Percentiles rank a stretch among this genome's conserved stretches.
These are phyloP conservation scores for Myotis myotis DNA, from an alignment of 2,797 vertebrate genomes.

Conservation along the genomic window DNA sequence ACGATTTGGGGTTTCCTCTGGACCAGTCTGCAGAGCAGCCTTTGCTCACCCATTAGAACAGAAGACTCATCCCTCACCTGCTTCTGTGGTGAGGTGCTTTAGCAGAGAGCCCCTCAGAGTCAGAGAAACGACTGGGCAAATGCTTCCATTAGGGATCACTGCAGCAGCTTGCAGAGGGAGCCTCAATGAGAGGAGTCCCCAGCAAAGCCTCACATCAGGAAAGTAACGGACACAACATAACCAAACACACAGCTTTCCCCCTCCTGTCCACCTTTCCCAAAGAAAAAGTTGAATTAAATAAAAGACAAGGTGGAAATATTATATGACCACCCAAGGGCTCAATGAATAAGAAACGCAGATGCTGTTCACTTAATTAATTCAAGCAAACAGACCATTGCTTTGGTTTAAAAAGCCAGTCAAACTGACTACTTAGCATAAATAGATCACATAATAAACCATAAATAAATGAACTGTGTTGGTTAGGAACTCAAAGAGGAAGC, in stretches of 20 bases:
- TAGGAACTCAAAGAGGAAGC: not conserved
- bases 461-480: not conserved
- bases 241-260: not conserved
- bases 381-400: not conserved
- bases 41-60: not conserved
- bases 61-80: not conserved
- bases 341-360: constrained; percentile 25
- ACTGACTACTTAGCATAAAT: not conserved
- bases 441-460: not conserved
- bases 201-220: constrained; percentile 17
- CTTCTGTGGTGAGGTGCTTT: not conserved
- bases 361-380: not conserved
- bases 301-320: not conserved
- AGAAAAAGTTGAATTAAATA: not conserved
- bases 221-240: not conserved
- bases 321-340: not conserved
- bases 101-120: not conserved
- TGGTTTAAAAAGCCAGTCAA: not conserved
- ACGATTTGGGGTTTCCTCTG: not conserved
- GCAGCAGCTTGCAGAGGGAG: not conserved
- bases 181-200: constrained; percentile 44
- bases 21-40: not conserved
- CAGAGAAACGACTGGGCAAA: not conserved
- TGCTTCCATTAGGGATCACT: not conserved
- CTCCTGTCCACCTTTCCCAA: not conserved